A percentile compares a stretch with the other conserved stretches of the same genome.
These are phyloP conservation scores for Sceliomorpha sp. DNA, from an alignment of 2,888 invertebrate species.

Conservation along the genomic window DNA sequence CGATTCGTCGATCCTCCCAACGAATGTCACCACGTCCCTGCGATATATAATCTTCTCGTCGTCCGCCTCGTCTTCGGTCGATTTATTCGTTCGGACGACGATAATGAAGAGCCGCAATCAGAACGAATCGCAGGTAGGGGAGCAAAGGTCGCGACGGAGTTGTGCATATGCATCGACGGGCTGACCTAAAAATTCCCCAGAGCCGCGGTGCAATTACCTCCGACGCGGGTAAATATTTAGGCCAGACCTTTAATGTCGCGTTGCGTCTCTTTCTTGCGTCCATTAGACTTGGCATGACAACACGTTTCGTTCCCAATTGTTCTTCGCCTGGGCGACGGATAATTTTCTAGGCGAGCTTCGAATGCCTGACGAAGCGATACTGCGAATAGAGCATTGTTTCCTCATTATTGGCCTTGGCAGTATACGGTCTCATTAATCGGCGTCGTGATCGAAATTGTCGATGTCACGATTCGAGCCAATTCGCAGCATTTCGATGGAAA, in stretches of 20 bases:
- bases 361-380: no score
- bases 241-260: slow-evolving; percentile 26
- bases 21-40: no score
- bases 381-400: no score
- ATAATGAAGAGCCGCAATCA: background rate
- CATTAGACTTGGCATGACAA: slow-evolving; percentile 36
- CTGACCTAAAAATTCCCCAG: slow-evolving; percentile 41
- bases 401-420: no score
- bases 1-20: no score
- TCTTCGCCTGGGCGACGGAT: slow-evolving; percentile 8
- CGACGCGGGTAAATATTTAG: slow-evolving; percentile 25
- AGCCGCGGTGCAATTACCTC: slow-evolving; percentile 22
- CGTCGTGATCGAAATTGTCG: no score
- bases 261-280: slow-evolving; percentile 18
- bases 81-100: background rate
- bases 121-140: slow-evolving; percentile 2
- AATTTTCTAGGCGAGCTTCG: slow-evolving; percentile 14
- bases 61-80: no score
- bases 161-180: slow-evolving; percentile 19
- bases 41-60: no score
- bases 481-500: no score
- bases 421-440: no score
- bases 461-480: no score
- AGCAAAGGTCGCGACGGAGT: slow-evolving; percentile 12
- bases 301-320: slow-evolving; percentile 19